These are phyloP conservation scores for Dendropsophus ebraccatus DNA, from an alignment of 2,113 vertebrate species.

Conservation along the genomic window DNA sequence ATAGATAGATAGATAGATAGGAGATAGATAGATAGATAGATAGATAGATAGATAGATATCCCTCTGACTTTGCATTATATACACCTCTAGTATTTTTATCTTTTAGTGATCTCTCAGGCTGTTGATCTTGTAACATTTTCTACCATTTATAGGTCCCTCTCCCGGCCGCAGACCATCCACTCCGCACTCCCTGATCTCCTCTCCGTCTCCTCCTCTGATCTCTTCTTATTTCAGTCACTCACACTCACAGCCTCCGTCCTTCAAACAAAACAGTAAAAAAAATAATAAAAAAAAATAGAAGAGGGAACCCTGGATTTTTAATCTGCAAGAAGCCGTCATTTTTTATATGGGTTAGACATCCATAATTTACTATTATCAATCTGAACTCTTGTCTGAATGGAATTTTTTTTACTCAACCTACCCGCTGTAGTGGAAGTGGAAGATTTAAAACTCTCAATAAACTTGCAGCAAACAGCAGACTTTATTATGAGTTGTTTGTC, in stretches of 20 bases:
- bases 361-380: constrained; percentile 85
- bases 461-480: constrained; percentile 75
- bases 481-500: constrained; percentile 80
- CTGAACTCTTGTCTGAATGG: constrained; percentile 81
- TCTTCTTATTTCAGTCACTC: background rate
- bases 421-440: constrained; percentile 76
- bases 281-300: constrained; percentile 18
- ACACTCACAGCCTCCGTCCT: constrained; percentile 3
- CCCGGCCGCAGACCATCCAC: background rate
- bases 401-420: constrained; percentile 81
- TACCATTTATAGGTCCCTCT: background rate
- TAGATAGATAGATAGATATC: background rate
- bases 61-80: background rate
- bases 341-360: constrained; percentile 79
- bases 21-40: background rate
- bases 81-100: background rate
- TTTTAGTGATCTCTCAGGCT: background rate
- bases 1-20: constrained; percentile 21
- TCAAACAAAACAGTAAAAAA: background rate
- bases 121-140: background rate
- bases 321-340: constrained; percentile 29
- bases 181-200: background rate
- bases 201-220: background rate
- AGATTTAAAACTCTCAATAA: constrained; percentile 80
- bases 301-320: constrained; percentile 43